phyloP scores from a whole-genome alignment of 2,113 vertebrate genomes.

The Mustela lutreola region DNA sequence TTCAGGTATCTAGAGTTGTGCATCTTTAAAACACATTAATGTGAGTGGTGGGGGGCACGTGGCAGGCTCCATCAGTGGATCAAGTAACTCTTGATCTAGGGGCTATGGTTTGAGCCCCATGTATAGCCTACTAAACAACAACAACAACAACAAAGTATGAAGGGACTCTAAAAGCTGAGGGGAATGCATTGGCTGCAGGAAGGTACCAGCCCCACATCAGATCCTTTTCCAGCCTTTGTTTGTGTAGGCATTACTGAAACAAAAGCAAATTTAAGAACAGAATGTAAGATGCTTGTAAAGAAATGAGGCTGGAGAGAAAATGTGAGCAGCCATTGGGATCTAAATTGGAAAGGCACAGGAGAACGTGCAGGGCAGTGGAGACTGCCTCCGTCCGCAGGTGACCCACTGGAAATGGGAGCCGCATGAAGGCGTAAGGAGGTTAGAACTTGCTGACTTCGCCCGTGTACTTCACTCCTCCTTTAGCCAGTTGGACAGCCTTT shows the following conservation, averaged over 20 bases:
- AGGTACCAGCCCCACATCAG: neutral
- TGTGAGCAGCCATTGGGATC: neutral
- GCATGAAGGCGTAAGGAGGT: neutral
- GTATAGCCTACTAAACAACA: neutral
- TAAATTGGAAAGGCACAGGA: neutral
- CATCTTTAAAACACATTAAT: neutral
- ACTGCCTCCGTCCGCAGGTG: accelerated
- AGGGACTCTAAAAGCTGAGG: neutral
- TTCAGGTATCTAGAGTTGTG: neutral
- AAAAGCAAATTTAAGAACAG: neutral
- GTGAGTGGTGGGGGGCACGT: neutral
- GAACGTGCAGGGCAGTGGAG: neutral
- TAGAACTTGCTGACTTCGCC: neutral
- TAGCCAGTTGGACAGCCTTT: too few species aligned
- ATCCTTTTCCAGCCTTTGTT: neutral
- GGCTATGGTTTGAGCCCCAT: neutral
- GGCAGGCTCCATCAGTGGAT: neutral
- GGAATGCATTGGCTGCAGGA: neutral
- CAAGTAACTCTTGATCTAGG: neutral
- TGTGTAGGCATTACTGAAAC: neutral
- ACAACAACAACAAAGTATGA: too few species aligned
- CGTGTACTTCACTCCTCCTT: neutral
- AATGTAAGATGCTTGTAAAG: neutral
- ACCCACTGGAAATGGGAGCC: neutral
- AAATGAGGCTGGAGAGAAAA: neutral